phyloP scores from a whole-genome alignment of 2,888 invertebrate species.

The Lissonota sp. region DNA sequence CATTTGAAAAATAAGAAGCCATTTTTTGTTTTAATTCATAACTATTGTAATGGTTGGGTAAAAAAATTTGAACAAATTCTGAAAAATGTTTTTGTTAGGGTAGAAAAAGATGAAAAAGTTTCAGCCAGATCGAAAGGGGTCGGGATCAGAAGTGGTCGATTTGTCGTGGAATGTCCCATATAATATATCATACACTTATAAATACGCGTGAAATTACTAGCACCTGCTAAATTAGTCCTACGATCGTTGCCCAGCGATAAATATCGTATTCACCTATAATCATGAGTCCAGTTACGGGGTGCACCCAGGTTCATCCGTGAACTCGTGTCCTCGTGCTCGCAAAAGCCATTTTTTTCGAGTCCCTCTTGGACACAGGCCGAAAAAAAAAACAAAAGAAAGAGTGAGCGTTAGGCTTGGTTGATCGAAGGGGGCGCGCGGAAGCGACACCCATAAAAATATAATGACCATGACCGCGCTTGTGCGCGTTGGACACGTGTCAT shows the following conservation, averaged over 20 bases:
- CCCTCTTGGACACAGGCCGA: slow-evolving; percentile 36
- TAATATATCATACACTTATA: neutral
- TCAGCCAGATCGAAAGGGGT: too few species aligned
- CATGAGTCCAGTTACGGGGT: slow-evolving; percentile 53
- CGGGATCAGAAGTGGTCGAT: too few species aligned
- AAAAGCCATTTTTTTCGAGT: slow-evolving; percentile 53
- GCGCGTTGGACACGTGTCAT: slow-evolving; percentile 77
- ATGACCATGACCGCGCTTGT: slow-evolving; percentile 69
- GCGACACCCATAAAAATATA: slow-evolving; percentile 72
- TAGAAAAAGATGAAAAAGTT: too few species aligned
- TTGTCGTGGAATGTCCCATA: too few species aligned
- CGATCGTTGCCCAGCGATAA: slow-evolving; percentile 71
- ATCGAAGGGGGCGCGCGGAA: slow-evolving; percentile 70
- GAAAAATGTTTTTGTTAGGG: too few species aligned
- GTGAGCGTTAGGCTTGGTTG: slow-evolving; percentile 61
- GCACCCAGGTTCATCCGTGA: slow-evolving; percentile 45
- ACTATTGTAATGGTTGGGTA: too few species aligned
- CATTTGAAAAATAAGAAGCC: too few species aligned
- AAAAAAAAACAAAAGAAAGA: slow-evolving; percentile 30
- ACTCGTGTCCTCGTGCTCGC: slow-evolving; percentile 58
- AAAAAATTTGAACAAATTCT: too few species aligned
- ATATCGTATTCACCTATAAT: slow-evolving; percentile 65
- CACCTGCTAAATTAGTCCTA: slow-evolving; percentile 67
- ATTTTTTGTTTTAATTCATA: too few species aligned
- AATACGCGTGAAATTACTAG: slow-evolving; percentile 41